Percentiles rank a stretch among this genome's conserved stretches.
Conservation (phyloP, 2,888 invertebrate species). For the Acronicta psi region DNA sequence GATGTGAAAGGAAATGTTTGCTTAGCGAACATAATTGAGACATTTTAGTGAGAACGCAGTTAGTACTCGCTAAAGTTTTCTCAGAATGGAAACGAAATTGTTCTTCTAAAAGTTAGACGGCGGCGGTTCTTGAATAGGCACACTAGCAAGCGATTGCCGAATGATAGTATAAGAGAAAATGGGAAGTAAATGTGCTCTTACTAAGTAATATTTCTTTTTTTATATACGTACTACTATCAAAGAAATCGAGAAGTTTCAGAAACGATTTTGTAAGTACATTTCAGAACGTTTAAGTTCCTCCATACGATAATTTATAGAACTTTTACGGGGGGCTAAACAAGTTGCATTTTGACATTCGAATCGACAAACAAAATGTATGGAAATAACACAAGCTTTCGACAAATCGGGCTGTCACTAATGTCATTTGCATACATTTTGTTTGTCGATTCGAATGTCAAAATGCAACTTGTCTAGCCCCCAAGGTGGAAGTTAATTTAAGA, state of each 20-base stretch:
- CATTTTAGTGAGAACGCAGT: slow-evolving; percentile 65
- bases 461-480: no score
- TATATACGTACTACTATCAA: slow-evolving; percentile 5
- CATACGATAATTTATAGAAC: neutral
- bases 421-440: no score
- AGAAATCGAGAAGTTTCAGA: slow-evolving; percentile 32
- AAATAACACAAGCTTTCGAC: no score
- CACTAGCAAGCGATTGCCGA: slow-evolving; percentile 37
- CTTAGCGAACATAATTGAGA: slow-evolving; percentile 69
- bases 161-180: slow-evolving; percentile 31
- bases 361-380: neutral
- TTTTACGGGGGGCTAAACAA: neutral
- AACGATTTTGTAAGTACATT: no score
- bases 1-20: slow-evolving; percentile 64
- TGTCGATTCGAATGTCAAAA: no score
- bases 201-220: slow-evolving; percentile 40
- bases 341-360: no score
- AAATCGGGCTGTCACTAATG: no score
- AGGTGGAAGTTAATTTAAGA: no score
- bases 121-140: slow-evolving; percentile 34
- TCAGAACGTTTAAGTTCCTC: slow-evolving; percentile 7
- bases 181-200: slow-evolving; percentile 32
- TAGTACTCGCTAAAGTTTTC: slow-evolving; percentile 62
- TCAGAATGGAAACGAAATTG: slow-evolving; percentile 62
- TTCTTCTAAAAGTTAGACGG: slow-evolving; percentile 56